Conservation (phyloP, 2,888 invertebrate genomes). For the Saturnia japonica region DNA sequence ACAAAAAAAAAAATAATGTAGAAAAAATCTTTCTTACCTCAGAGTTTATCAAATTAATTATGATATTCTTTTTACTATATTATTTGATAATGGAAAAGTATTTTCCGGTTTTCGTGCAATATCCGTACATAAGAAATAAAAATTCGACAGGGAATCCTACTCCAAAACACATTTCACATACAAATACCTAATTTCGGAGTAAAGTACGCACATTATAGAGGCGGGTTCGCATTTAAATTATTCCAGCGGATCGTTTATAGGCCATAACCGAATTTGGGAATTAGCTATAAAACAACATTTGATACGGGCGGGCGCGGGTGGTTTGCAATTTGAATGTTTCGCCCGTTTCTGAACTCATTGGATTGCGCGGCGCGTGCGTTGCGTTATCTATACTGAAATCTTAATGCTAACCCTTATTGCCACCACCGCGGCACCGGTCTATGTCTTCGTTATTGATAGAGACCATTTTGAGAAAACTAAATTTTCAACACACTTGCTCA, state of each 20-base stretch:
- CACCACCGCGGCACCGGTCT: constrained; percentile 3
- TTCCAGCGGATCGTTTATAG: constrained; percentile 82
- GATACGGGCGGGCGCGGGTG: constrained; percentile 80
- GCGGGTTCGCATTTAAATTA: constrained; percentile 81
- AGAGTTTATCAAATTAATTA: neutral
- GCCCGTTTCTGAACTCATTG: constrained; percentile 75
- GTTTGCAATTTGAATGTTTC: constrained; percentile 80
- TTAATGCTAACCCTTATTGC: constrained; percentile 24
- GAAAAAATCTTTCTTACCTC: neutral
- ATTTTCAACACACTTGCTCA: no score
- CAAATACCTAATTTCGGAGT: constrained; percentile 80
- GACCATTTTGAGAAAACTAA: neutral
- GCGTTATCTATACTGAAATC: constrained; percentile 53
- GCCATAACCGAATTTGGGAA: constrained; percentile 82
- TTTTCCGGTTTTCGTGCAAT: constrained; percentile 22
- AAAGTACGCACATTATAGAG: constrained; percentile 81
- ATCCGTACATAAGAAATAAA: constrained; percentile 60
- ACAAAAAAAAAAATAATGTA: no score
- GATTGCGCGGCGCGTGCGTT: constrained; percentile 73
- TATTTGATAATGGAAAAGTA: neutral
- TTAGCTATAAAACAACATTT: constrained; percentile 83
- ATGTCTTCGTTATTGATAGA: constrained; percentile 6
- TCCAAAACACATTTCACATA: constrained; percentile 81
- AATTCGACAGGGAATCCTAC: constrained; percentile 73
- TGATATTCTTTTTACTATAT: neutral